A percentile compares a stretch with the other conserved stretches of the same genome.
Conservation (phyloP, 2,113 vertebrate genomes). For the Strigops habroptila region DNA sequence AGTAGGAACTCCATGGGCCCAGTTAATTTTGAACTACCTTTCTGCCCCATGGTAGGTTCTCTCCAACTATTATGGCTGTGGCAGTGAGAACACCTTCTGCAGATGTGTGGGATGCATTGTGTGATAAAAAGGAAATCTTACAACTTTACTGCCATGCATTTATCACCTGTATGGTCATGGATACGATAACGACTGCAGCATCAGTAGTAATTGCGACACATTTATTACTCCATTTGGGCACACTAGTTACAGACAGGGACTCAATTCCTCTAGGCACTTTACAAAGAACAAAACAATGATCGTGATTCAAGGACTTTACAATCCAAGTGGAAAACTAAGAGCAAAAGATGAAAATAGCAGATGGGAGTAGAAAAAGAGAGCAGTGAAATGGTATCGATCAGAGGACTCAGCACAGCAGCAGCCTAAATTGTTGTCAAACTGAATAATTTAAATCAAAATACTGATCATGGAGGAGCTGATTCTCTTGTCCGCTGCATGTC, state of each 20-base stretch:
- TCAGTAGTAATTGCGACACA: not conserved
- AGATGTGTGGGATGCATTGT: not conserved
- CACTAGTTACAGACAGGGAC: not conserved
- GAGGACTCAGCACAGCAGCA: conserved; percentile 23
- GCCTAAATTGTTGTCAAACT: conserved; percentile 51
- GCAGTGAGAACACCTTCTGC: not conserved
- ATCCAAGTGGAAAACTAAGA: conserved; percentile 16
- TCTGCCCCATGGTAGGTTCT: not conserved
- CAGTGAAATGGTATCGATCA: conserved; percentile 20
- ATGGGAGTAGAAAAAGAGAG: not conserved
- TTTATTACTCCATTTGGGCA: not conserved
- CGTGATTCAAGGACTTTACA: not conserved
- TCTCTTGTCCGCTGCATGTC: not conserved
- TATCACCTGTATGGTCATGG: not conserved
- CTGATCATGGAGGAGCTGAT: not conserved
- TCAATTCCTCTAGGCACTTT: not conserved
- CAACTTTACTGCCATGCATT: not conserved
- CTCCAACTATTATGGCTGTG: not conserved
- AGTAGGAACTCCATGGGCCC: not conserved
- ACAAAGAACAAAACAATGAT: conserved; percentile 16
- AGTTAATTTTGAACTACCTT: not conserved
- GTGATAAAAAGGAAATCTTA: not conserved
- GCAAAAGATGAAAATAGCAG: conserved; percentile 38
- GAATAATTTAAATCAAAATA: conserved; percentile 54
- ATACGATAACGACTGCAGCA: not conserved